These are phyloP conservation scores for Dufourea novaeangliae DNA, from an alignment of 1,140 invertebrate species.

Conservation along the genomic window DNA sequence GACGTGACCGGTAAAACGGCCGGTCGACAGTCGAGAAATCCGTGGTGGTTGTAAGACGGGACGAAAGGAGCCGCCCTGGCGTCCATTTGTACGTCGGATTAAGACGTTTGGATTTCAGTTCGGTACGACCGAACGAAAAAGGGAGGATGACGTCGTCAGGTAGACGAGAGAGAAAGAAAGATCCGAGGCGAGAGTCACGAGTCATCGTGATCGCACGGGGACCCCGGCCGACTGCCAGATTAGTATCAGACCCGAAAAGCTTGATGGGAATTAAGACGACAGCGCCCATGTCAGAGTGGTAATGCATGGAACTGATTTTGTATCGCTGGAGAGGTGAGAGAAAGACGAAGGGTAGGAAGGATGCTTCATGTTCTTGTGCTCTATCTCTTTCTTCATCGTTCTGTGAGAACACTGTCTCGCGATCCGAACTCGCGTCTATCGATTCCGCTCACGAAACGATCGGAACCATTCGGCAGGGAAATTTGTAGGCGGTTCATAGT, in stretches of 20 bases:
- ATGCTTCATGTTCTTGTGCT: not conserved
- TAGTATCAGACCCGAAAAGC: slow-evolving; percentile 62
- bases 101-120: slow-evolving; percentile 57
- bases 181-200: slow-evolving; percentile 32
- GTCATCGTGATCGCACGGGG: slow-evolving; percentile 58
- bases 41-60: slow-evolving; percentile 33
- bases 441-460: not conserved
- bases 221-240: slow-evolving; percentile 65
- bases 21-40: slow-evolving; percentile 35
- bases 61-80: slow-evolving; percentile 39
- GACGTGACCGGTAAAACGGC: not conserved
- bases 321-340: not conserved
- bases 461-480: not conserved
- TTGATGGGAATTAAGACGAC: slow-evolving; percentile 65
- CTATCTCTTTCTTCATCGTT: not conserved
- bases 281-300: slow-evolving; percentile 45
- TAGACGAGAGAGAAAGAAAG: not conserved
- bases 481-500: too few relatives aligned
- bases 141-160: not conserved
- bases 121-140: slow-evolving; percentile 26
- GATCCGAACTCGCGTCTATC: not conserved
- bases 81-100: slow-evolving; percentile 62
- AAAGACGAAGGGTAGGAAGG: not conserved
- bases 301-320: slow-evolving; percentile 59
- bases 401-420: not conserved